These are phyloP conservation scores for Oasisia sp. DNA, from an alignment of 2,888 invertebrate genomes.

Conservation along the genomic window DNA sequence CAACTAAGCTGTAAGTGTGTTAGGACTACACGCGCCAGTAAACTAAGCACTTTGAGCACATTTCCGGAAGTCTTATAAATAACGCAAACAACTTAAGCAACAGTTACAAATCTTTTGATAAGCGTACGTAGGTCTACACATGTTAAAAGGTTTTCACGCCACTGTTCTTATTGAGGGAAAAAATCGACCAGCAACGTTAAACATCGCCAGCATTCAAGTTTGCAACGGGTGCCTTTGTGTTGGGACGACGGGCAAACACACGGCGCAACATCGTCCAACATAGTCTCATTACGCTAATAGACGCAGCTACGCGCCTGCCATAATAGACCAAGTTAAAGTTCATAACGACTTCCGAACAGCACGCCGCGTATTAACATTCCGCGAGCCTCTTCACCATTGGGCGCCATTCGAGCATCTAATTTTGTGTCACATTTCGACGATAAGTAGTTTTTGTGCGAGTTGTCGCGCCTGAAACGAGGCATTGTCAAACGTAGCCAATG, in stretches of 20 bases:
- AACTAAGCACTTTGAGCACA: background rate
- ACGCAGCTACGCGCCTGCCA: background rate
- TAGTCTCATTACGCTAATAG: constrained; percentile 4
- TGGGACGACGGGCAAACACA: background rate
- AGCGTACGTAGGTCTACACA: background rate
- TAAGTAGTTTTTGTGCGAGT: constrained; percentile 6
- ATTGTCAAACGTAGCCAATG: constrained; percentile 17
- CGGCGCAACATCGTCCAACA: background rate
- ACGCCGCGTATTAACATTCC: constrained; percentile 13
- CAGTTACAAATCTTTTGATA: background rate
- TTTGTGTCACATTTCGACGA: constrained; percentile 13
- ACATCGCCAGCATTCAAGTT: constrained; percentile 9
- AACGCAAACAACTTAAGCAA: background rate
- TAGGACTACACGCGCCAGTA: background rate
- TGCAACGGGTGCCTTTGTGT: background rate
- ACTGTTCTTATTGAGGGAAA: background rate
- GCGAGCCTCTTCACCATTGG: constrained; percentile 3
- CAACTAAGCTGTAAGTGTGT: background rate
- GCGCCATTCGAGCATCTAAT: constrained; percentile 17
- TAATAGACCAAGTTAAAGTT: background rate
- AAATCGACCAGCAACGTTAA: background rate
- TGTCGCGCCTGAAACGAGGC: constrained; percentile 12
- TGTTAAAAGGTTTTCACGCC: background rate
- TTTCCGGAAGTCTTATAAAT: background rate
- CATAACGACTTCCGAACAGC: background rate